phyloP scores from a whole-genome alignment of 1,140 invertebrate species.

The Drosophila punjabiensis region DNA sequence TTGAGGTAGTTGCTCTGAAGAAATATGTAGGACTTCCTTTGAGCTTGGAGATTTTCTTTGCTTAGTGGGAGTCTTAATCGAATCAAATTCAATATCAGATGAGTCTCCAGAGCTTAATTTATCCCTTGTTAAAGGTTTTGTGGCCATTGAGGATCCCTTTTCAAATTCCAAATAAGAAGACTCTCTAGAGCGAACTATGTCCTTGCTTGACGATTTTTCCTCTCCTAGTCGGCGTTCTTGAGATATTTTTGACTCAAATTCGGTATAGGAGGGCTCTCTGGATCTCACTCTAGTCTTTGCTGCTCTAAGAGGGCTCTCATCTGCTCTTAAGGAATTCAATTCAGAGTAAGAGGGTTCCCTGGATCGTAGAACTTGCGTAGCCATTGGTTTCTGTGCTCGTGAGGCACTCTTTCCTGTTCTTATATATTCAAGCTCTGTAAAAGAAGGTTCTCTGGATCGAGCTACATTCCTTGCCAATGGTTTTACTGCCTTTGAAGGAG shows the following conservation, averaged over 20 bases:
- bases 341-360: neutral
- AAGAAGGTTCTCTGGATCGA: constrained; percentile 6
- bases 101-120: constrained; percentile 12
- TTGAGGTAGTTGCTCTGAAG: constrained; percentile 1
- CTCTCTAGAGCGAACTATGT: constrained; percentile 2
- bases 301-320: neutral
- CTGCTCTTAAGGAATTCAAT: neutral
- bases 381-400: neutral
- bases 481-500: neutral
- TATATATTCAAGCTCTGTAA: neutral
- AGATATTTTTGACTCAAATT: neutral
- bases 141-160: neutral
- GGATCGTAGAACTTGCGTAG: neutral
- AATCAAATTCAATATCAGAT: constrained; percentile 15
- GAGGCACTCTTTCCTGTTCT: neutral
- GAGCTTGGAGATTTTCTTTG: neutral
- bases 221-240: neutral
- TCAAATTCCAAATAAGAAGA: constrained; percentile 4
- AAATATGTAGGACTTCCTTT: neutral
- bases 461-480: neutral
- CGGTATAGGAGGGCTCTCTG: neutral
- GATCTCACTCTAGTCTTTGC: neutral
- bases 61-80: neutral
- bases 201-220: neutral
- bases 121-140: neutral